Evolutionary conservation across 2,888 invertebrate genomes (phyloP).

Genomic region (Neria commutata): DNA sequence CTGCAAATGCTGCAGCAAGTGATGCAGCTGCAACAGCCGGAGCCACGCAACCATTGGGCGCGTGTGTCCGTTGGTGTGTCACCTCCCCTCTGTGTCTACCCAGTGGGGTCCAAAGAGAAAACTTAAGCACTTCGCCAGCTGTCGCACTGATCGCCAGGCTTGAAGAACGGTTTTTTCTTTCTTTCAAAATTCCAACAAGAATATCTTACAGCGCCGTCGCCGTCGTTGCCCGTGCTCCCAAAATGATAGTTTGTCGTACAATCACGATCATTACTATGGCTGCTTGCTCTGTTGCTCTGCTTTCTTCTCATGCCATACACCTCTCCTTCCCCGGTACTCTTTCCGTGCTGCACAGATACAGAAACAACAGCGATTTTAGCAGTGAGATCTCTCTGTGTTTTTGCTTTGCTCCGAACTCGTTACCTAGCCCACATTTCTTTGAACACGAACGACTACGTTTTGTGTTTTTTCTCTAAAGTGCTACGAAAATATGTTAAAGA

Average conservation of each 20-base stretch:
- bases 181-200: not conserved
- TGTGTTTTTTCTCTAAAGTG: not conserved
- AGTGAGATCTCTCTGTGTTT: constrained; percentile 7
- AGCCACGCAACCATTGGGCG: too few relatives aligned
- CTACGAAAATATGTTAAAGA: constrained; percentile 48
- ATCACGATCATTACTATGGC: not conserved
- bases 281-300: not conserved
- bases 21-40: too few relatives aligned
- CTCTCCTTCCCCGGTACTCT: not conserved
- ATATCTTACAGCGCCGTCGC: not conserved
- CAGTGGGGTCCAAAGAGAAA: too few relatives aligned
- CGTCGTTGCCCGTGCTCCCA: not conserved
- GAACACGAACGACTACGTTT: not conserved
- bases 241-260: not conserved
- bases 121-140: too few relatives aligned
- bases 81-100: too few relatives aligned
- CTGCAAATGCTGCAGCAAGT: too few relatives aligned
- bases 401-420: constrained; percentile 4
- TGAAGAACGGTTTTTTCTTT: too few relatives aligned
- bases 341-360: not conserved
- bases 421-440: constrained; percentile 23
- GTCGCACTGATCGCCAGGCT: too few relatives aligned
- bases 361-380: too few relatives aligned
- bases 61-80: too few relatives aligned
- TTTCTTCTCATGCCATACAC: not conserved